A percentile compares a stretch with the other conserved stretches of the same genome.
Evolutionary conservation across 2,113 vertebrate species (phyloP).

Genomic region (Rattus rattus): DNA sequence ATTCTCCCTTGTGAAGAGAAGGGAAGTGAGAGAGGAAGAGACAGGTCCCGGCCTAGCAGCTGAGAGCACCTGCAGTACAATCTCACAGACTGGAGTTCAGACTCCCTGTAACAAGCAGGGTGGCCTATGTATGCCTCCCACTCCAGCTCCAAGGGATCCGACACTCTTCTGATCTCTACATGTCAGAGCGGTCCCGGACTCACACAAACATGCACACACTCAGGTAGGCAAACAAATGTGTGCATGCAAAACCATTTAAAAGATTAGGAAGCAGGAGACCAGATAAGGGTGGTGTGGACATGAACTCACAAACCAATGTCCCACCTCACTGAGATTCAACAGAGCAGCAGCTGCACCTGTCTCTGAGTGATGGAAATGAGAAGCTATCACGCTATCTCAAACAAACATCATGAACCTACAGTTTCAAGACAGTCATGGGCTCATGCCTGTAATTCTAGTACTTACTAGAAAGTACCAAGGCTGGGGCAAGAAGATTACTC

Average conservation of each 20-base stretch:
- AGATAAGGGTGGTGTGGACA: not conserved
- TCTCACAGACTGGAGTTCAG: not conserved
- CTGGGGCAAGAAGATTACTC: not conserved
- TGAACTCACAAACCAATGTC: not conserved
- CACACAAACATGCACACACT: not conserved
- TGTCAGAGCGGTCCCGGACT: not conserved
- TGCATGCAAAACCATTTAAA: not conserved
- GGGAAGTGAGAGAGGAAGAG: not conserved
- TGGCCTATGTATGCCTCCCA: not conserved
- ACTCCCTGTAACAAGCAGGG: not conserved
- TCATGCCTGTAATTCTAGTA: not conserved
- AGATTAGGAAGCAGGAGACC: not conserved
- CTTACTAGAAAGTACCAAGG: not conserved
- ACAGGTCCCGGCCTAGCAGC: not conserved
- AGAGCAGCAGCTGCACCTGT: not conserved
- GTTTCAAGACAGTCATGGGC: not conserved
- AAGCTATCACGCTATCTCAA: not conserved
- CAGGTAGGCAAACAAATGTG: not conserved
- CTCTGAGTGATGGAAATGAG: not conserved
- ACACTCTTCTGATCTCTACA: not conserved
- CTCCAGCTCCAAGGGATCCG: not conserved
- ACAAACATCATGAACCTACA: not conserved
- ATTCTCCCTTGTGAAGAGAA: not conserved
- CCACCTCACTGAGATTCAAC: constrained; percentile 38
- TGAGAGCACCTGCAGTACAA: not conserved